These are phyloP conservation scores for Myotis findleyi DNA, from an alignment of 2,797 vertebrate genomes.

Conservation along the genomic window DNA sequence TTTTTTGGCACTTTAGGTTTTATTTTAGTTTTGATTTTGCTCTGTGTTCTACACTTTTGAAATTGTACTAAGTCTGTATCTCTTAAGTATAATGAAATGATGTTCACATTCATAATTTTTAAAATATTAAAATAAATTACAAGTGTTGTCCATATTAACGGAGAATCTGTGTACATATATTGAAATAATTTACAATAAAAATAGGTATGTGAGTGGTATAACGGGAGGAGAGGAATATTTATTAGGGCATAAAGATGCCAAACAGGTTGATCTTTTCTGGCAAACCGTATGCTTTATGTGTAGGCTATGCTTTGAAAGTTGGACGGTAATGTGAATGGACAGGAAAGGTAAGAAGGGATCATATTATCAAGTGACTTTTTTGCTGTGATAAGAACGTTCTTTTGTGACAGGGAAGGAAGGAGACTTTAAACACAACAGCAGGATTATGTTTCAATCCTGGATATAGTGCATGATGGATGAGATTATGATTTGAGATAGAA, in stretches of 20 bases:
- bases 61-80: neutral
- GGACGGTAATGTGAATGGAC: neutral
- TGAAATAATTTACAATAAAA: conserved; percentile 22
- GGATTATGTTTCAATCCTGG: neutral
- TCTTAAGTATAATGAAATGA: conserved; percentile 23
- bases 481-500: neutral
- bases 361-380: neutral
- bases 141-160: neutral
- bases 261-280: neutral
- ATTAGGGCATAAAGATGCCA: neutral
- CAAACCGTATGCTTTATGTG: neutral
- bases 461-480: neutral
- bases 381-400: neutral
- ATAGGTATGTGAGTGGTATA: neutral
- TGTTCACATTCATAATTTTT: neutral
- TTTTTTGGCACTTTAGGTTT: conserved; percentile 13
- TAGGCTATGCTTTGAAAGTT: neutral
- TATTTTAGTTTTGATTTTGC: neutral
- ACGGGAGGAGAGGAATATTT: neutral
- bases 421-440: neutral
- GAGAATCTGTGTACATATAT: neutral
- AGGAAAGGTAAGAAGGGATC: neutral
- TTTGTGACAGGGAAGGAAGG: neutral
- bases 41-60: neutral
- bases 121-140: neutral